phyloP scores from a whole-genome alignment of 2,797 vertebrate genomes.

The Rhinophrynus dorsalis region DNA sequence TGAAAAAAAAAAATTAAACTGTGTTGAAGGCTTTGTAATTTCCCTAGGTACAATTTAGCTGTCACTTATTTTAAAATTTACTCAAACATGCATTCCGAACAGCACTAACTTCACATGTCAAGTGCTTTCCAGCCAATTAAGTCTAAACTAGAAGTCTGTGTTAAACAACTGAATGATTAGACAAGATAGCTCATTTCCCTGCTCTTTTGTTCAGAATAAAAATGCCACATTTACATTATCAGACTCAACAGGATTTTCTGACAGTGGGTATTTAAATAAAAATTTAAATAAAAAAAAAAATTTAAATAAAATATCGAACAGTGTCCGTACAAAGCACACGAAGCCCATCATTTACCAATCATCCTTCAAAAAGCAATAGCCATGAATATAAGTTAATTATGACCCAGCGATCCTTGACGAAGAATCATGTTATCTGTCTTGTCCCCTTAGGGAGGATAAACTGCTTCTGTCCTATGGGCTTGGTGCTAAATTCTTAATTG shows the following conservation, averaged over 20 bases:
- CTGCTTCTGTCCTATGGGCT: slow-evolving; percentile 72
- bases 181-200: slow-evolving; percentile 95
- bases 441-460: slow-evolving; percentile 72
- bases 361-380: slow-evolving; percentile 81
- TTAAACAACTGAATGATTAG: slow-evolving; percentile 99
- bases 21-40: slow-evolving; percentile 99
- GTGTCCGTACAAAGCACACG: slow-evolving; percentile 75
- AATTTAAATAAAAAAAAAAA: not conserved
- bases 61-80: slow-evolving; percentile 99
- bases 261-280: slow-evolving; percentile 65
- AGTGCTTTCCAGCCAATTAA: slow-evolving; percentile 99
- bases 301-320: slow-evolving; percentile 71
- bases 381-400: slow-evolving; percentile 84
- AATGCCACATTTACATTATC: slow-evolving; percentile 94
- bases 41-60: slow-evolving; percentile 99
- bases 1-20: slow-evolving; percentile 82
- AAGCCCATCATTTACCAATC: slow-evolving; percentile 85
- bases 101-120: slow-evolving; percentile 99
- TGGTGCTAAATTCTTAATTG: slow-evolving; percentile 74
- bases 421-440: slow-evolving; percentile 82
- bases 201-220: slow-evolving; percentile 88
- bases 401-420: slow-evolving; percentile 81
- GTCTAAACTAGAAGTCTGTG: slow-evolving; percentile 90
- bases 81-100: slow-evolving; percentile 88
- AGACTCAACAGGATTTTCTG: slow-evolving; percentile 86